Base-by-base conservation (phyloP, 2,888 invertebrate genomes). In the Coleophora flavipennella region DNA sequence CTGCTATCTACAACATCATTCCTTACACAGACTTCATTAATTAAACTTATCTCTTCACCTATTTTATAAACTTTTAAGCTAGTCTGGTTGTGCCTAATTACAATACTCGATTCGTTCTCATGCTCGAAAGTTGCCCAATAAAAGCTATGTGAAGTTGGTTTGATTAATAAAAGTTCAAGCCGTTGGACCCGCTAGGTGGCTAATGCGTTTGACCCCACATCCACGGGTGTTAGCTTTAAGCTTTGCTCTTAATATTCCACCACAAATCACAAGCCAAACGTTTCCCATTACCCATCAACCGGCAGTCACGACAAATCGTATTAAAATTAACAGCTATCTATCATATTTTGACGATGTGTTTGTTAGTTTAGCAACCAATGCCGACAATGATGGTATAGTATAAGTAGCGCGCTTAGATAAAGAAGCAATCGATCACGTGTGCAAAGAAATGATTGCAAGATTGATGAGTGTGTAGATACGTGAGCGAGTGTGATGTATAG, bases 141-240 rank as follows among this genome's bases (percentile, higher is more conserved):
- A 57, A 54, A 55, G 57, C 59, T 49, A 29, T 38, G 40, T 44
- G 35, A 51, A 57, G 55, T 49, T 48, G 55, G 48, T 65, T 70
- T 77, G 80, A 78, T 80, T 74, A 72, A 79, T 78, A 72, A 63
- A 69, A 59, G 63, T 70, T 67, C 69, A 70, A 67, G 62, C 61
- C 62, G 56, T 62, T 60, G 53, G 53, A 59, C 74, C 71, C 78
- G 72, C 76, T 80, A 77, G 78, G 80, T 79, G 80, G 78, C 80
- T 83, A 83, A 83, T 81, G 83, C 62, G 62, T 78, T 78, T 80
- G 81, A 83, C 83, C 81, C 56, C 69, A 55, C 70, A 70, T 74
- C 65, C 54, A 62, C 68, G 66, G 64, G 71, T 75, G 77, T 76
- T 77, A 80, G 69, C 70, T 69, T 73, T 78, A 78, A 80, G 76